Evolutionary conservation across 2,888 invertebrate genomes (phyloP), one percentile per base, ranked within the genome.

Genomic region (Diarsia mendica): DNA sequence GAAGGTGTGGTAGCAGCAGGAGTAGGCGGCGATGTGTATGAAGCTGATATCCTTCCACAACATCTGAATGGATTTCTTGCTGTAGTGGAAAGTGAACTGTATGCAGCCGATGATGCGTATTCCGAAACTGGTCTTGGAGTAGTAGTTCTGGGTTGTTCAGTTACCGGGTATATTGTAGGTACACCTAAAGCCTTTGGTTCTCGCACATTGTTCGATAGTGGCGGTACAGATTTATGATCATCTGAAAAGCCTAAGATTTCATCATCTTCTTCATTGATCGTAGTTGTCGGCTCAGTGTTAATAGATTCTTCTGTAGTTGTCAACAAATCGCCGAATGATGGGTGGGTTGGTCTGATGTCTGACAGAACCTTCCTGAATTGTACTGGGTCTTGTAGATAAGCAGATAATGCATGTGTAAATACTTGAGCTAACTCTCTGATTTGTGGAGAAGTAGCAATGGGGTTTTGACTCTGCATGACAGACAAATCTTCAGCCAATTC

Each of bases 341-440:
- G 98, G 87, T 98, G 98, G 0, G 98, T 98, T 0, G 98, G 98
- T 89, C 98, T 96, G 2, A 98, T 98, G 84, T 98, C 97, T 11
- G 98, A 97, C 33, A 98, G 92, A 33, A 98, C 98, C 89, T 97
- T 97, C 84, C 98, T 97, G 88, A 98, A 98, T 71, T 97, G 97
- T n/a, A 97, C 97, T 1, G 98, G 98, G 92, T 98, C 98, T 92
- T 98, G 98, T 8, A 98, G 95, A 86, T 98, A 98, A 0, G 98
- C 98, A 1, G 98, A 98, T 23, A 98, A 93, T 0, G 98, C 98
- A 89, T 98, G 97, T 0, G 98, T 98, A 88, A 98, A 98, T 6
- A 98, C 98, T 93, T 98, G 98, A 0, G 98, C 98, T 8, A 98
- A 93, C 92, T 98, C 98, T 70, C 98, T 97, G 0, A 98, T 97